Base-by-base conservation (phyloP, 2,888 invertebrate genomes). In the Ganaspis brasiliensis region DNA sequence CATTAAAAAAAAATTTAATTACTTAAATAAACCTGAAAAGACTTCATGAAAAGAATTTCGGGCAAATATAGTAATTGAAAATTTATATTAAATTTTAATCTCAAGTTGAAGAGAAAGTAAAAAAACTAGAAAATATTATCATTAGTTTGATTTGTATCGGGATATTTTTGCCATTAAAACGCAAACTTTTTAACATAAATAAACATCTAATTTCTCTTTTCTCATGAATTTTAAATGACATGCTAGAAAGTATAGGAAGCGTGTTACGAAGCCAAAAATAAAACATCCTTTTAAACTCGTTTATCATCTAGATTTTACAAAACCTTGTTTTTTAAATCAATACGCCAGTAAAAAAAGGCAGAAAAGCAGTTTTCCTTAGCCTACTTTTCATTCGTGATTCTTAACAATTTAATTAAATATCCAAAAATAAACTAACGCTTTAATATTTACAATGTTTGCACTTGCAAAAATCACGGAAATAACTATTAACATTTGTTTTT, bases 31-130 rank as follows among this genome's bases (percentile, higher is more conserved):
- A n/a, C n/a, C n/a, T n/a, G n/a, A n/a, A n/a, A n/a, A n/a, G n/a
- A n/a, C n/a, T n/a, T n/a, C n/a, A n/a, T n/a, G n/a, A n/a, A n/a
- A n/a, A n/a, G n/a, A n/a, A n/a, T n/a, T n/a, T n/a, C n/a, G n/a
- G n/a, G n/a, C n/a, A n/a, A n/a, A n/a, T n/a, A n/a, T n/a, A n/a
- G 31, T 31, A 31, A 31, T 31, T 31, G 6, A 6, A 31, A 31
- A 31, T 31, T 31, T 31, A 31, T 31, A 31, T 31, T 19, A 16
- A 19, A 19, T 19, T 19, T 0, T 56, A 72, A 76, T 73, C 67
- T 78, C 61, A 75, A 45, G 74, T 70, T 73, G 76, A 31, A 72
- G 24, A 63, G 52, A 52, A 52, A 52, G 52, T 52, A 52, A 8
- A 52, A 19, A 31, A 31, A n/a, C n/a, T n/a, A 6, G 31, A 31